A percentile compares a stretch with the other conserved stretches of the same genome.
phyloP scores from a whole-genome alignment of 1,140 invertebrate genomes.

The Eumeta japonica region DNA sequence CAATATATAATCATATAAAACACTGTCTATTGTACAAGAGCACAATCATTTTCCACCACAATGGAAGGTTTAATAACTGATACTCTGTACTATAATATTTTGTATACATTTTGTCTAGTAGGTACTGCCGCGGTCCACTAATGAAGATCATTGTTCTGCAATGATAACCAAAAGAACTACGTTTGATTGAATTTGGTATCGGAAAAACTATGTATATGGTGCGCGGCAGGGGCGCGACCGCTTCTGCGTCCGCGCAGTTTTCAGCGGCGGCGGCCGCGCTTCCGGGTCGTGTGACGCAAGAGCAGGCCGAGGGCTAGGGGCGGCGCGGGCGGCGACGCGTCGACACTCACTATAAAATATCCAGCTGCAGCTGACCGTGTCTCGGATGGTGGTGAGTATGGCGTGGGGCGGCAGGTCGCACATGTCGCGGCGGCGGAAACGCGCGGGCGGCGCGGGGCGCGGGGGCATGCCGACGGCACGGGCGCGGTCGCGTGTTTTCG shows the following conservation, averaged over 20 bases:
- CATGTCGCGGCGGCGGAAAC: slow-evolving; percentile 35
- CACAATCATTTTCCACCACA: too few species aligned
- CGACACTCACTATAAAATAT: slow-evolving; percentile 63
- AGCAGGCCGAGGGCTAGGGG: slow-evolving; percentile 10
- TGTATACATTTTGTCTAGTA: neutral
- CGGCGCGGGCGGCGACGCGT: too few species aligned
- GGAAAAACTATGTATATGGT: too few species aligned
- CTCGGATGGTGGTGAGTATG: slow-evolving; percentile 58
- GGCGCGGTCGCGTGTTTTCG: slow-evolving; percentile 35
- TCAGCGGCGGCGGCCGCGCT: slow-evolving; percentile 17
- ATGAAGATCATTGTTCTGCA: too few species aligned
- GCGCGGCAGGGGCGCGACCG: too few species aligned
- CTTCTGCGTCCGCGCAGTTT: too few species aligned
- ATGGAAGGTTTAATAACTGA: neutral
- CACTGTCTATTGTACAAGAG: too few species aligned
- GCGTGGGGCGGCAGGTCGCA: slow-evolving; percentile 55
- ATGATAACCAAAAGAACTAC: too few species aligned
- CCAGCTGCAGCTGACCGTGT: slow-evolving; percentile 63
- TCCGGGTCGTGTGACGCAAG: slow-evolving; percentile 13
- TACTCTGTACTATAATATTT: neutral
- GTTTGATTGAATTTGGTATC: too few species aligned
- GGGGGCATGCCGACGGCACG: slow-evolving; percentile 44
- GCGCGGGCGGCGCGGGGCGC: slow-evolving; percentile 5
- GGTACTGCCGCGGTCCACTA: too few species aligned
- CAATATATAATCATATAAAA: too few species aligned